These are phyloP conservation scores for Xestia rhomboidea DNA, from an alignment of 2,888 invertebrate species.

Conservation along the genomic window DNA sequence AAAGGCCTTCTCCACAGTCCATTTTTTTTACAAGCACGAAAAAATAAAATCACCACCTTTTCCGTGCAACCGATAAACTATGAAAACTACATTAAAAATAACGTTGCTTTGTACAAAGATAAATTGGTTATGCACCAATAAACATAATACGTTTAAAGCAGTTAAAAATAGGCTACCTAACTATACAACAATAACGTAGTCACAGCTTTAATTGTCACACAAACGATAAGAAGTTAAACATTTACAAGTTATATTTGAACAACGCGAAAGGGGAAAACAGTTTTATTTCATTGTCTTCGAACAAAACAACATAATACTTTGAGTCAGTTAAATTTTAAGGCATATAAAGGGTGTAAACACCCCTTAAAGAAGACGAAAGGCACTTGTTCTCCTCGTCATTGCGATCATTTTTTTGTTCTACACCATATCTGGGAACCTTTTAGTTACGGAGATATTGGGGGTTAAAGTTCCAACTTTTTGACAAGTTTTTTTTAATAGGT, in stretches of 20 bases:
- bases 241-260: conserved; percentile 27
- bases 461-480: no score
- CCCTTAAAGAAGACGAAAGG: no score
- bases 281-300: background rate
- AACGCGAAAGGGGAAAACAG: conserved; percentile 23
- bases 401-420: no score
- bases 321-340: background rate
- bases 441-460: no score
- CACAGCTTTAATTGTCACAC: background rate
- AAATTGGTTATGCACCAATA: conserved; percentile 62
- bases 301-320: conserved; percentile 13
- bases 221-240: conserved; percentile 41
- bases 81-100: conserved; percentile 44
- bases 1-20: no score
- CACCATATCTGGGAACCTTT: no score
- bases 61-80: conserved; percentile 43
- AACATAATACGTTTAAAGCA: conserved; percentile 23
- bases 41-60: background rate
- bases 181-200: conserved; percentile 5
- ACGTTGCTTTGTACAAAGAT: conserved; percentile 40
- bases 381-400: no score
- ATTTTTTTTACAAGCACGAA: no score
- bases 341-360: no score
- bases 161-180: conserved; percentile 44
- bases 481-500: no score